Evolutionary conservation across 2,888 invertebrate species (phyloP).

Genomic region (Limnephilus marmoratus): DNA sequence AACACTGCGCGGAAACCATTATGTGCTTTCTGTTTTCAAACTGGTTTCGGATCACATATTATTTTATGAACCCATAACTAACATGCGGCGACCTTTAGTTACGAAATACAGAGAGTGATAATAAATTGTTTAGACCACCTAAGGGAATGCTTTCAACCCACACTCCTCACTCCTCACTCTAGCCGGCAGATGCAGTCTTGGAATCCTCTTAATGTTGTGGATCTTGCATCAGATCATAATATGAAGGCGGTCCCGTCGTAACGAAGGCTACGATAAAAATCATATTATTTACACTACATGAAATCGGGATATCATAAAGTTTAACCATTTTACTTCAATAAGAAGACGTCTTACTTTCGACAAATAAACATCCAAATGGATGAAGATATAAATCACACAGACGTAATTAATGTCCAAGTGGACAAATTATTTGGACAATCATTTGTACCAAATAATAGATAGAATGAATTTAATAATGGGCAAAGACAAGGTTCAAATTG

Average conservation of each 20-base stretch:
- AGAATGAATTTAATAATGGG: no score
- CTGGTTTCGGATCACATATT: background rate
- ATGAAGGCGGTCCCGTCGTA: background rate
- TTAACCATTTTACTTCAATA: background rate
- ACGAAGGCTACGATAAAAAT: background rate
- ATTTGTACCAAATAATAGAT: no score
- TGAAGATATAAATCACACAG: no score
- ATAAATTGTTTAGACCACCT: slow-evolving; percentile 26
- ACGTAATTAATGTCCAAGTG: no score
- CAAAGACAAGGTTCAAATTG: no score
- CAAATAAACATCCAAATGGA: no score
- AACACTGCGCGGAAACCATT: background rate
- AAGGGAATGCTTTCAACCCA: background rate
- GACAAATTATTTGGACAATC: no score
- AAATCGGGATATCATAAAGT: background rate
- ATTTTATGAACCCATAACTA: background rate
- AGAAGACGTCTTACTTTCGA: no score
- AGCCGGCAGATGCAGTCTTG: background rate
- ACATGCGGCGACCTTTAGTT: slow-evolving; percentile 3
- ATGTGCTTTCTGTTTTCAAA: background rate
- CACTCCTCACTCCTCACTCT: slow-evolving; percentile 1
- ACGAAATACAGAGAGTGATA: background rate
- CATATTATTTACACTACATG: background rate
- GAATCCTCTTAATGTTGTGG: slow-evolving; percentile 11
- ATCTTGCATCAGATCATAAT: background rate